Conservation (phyloP, 2,113 vertebrate species). For the Rana temporaria region DNA sequence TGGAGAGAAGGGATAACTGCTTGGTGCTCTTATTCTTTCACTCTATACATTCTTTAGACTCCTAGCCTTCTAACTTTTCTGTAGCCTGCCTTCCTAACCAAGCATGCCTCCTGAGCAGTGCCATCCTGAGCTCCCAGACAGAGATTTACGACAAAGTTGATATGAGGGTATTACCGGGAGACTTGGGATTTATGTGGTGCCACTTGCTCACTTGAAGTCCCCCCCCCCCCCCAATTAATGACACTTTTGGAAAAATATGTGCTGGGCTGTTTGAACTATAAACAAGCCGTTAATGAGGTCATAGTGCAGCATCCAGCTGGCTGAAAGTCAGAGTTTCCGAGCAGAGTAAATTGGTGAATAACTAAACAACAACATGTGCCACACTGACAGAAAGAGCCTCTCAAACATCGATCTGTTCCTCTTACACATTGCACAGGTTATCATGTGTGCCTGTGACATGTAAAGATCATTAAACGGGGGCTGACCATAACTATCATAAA, state of each 20-base stretch:
- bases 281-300: slow-evolving; percentile 75
- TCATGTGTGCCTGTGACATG: no score
- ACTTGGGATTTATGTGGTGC: slow-evolving; percentile 70
- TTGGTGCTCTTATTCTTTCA: no score
- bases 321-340: slow-evolving; percentile 70
- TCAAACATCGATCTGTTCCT: background rate
- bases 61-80: background rate
- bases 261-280: slow-evolving; percentile 71
- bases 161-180: slow-evolving; percentile 41
- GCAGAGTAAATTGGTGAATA: slow-evolving; percentile 57
- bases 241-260: slow-evolving; percentile 71
- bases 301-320: slow-evolving; percentile 70
- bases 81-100: background rate
- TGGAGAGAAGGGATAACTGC: background rate
- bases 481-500: no score
- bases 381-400: background rate
- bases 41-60: background rate
- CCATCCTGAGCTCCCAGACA: slow-evolving; percentile 30
- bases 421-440: no score
- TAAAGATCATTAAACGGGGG: no score
- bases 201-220: slow-evolving; percentile 66
- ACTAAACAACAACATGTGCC: slow-evolving; percentile 39
- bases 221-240: slow-evolving; percentile 68
- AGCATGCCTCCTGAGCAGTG: slow-evolving; percentile 29
- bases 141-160: slow-evolving; percentile 42